Evolutionary conservation across 2,113 vertebrate species (phyloP).

Genomic region (Hirundichthys speculiger): DNA sequence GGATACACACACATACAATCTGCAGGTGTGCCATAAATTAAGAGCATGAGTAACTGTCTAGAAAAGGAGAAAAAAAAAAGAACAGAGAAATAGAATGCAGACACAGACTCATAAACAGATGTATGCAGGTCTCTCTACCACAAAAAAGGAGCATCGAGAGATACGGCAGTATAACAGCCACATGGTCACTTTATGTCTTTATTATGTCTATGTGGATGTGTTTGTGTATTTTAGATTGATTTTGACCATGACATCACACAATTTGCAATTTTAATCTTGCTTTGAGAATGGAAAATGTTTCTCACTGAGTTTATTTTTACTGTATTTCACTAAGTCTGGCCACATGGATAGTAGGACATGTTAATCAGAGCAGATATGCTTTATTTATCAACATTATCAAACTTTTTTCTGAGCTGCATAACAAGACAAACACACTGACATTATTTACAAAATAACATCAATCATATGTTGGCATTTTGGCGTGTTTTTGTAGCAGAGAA

Average conservation of each 20-base stretch:
- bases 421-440: too few species aligned
- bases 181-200: neutral
- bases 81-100: slow-evolving; percentile 46
- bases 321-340: neutral
- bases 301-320: neutral
- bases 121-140: slow-evolving; percentile 39
- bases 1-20: slow-evolving; percentile 30
- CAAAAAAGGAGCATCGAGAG: neutral
- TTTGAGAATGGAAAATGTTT: too few species aligned
- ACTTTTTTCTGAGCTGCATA: too few species aligned
- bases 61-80: slow-evolving; percentile 34
- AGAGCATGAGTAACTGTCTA: slow-evolving; percentile 77
- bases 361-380: too few species aligned
- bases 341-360: neutral
- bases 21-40: slow-evolving; percentile 80
- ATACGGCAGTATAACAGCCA: neutral
- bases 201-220: too few species aligned
- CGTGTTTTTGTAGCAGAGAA: neutral
- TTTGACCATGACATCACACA: too few species aligned
- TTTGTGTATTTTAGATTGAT: too few species aligned
- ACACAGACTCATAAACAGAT: slow-evolving; percentile 62
- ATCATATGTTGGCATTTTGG: neutral
- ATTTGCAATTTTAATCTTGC: too few species aligned
- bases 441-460: neutral
- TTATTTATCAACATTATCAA: too few species aligned